Base-by-base conservation (phyloP, 2,797 vertebrate species). In the Nothura maculosa region DNA sequence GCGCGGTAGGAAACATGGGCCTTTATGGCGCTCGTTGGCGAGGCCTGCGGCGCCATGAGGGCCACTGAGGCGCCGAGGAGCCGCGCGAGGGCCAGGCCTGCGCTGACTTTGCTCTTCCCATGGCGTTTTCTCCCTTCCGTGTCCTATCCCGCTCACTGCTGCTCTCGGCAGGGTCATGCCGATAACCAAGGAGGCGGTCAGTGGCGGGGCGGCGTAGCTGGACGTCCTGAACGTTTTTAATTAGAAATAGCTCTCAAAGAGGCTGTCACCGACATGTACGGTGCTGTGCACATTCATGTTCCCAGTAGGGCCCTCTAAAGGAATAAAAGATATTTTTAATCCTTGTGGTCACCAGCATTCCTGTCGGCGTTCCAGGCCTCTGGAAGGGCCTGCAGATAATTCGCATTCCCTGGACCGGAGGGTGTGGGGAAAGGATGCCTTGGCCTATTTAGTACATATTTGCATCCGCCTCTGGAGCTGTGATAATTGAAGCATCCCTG, bases 261-360 rank as follows among this genome's bases (percentile, higher is more conserved):
- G 34, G 9, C 76, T 92, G 80, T 77, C 79, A 30, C 66, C 48
- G 6, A 3, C 11, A 76, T 17, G 24, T 55, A 25, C 64, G 70
- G 54, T 54, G 19, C 40, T 57, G 50, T 30, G 17, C 52, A 8
- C 6, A 20, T 54, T 12, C 7, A 2, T 45, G 66, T 38, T 94
- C 86, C 45, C 58, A 57, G 15, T 42, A 19, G 0, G 1, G 61
- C 90, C 70, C 87, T 82, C 85, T 80, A 82, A 89, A 94, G 84
- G 92, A 94, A 78, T 66, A 74, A 75, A 91, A 76, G 86, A 64
- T 94, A 94, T 94, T 95, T 96, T 96, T 93, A 83, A 91, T 84
- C 68, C 40, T 81, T 81, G 43, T 54, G 42, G 60, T 67, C 87
- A 80, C 40, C 62, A 50, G 55, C 55, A 80, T 94, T 92, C 58